phyloP scores from a whole-genome alignment of 2,113 vertebrate species.

The Dinomys branickii region DNA sequence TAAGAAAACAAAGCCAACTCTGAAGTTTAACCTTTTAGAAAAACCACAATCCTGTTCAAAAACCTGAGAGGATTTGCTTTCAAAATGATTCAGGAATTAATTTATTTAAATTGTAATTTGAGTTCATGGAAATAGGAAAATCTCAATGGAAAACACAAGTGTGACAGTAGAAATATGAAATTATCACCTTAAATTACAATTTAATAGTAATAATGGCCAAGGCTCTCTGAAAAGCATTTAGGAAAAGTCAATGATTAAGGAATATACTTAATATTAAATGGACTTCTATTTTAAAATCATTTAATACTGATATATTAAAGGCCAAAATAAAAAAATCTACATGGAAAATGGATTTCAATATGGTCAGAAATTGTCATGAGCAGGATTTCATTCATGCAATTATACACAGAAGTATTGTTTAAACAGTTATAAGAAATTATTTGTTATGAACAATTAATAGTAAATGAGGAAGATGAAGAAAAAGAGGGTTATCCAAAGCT shows the following conservation, averaged over 20 bases:
- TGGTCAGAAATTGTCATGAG: slow-evolving; percentile 8
- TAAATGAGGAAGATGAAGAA: neutral
- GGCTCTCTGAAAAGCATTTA: neutral
- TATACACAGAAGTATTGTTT: neutral
- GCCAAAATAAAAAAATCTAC: neutral
- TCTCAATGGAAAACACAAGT: slow-evolving; percentile 6
- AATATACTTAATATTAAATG: neutral
- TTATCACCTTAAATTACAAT: neutral
- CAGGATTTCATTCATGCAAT: neutral
- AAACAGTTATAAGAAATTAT: neutral
- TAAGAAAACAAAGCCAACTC: slow-evolving; percentile 44
- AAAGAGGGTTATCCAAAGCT: neutral
- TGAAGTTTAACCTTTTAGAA: slow-evolving; percentile 35
- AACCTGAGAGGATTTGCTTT: slow-evolving; percentile 27
- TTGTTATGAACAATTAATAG: neutral
- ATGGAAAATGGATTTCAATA: neutral
- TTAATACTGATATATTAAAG: neutral
- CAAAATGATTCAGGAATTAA: slow-evolving; percentile 24
- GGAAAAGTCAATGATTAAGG: neutral
- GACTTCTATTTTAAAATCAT: slow-evolving; percentile 7
- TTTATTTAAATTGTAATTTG: slow-evolving; percentile 37
- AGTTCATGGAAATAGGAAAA: neutral
- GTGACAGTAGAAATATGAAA: slow-evolving; percentile 39
- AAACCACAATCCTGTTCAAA: neutral
- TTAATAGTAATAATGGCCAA: slow-evolving; percentile 10